These are phyloP conservation scores for Apoda limacodes DNA, from an alignment of 2,888 invertebrate genomes.

Conservation along the genomic window DNA sequence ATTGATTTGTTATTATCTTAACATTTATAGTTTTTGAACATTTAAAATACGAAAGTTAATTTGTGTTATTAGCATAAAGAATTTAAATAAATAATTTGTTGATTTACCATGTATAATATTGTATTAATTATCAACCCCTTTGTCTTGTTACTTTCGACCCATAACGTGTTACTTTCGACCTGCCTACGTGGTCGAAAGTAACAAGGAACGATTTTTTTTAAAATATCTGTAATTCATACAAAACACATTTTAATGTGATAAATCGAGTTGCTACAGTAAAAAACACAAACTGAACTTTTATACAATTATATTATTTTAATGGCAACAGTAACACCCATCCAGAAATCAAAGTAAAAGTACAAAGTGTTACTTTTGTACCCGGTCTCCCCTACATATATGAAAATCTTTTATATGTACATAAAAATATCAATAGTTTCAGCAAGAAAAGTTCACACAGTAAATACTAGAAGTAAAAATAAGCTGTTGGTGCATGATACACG, in stretches of 20 bases:
- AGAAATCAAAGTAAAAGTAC: constrained; percentile 13
- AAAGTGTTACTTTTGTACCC: constrained; percentile 1
- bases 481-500: too few species aligned
- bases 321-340: constrained; percentile 11
- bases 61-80: constrained; percentile 10
- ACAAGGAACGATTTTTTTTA: constrained; percentile 14
- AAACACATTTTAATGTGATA: constrained; percentile 1
- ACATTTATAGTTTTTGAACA: constrained; percentile 6
- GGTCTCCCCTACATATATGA: background rate
- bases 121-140: constrained; percentile 14
- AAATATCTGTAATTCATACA: constrained; percentile 9
- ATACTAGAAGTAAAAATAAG: too few species aligned
- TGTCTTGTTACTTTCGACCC: constrained; percentile 19
- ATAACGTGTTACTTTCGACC: constrained; percentile 19
- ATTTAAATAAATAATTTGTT: constrained; percentile 15
- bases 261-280: constrained; percentile 10
- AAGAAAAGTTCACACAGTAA: too few species aligned
- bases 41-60: constrained; percentile 9
- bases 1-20: constrained; percentile 5
- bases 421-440: too few species aligned
- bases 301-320: constrained; percentile 14
- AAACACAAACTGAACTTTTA: constrained; percentile 14
- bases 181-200: constrained; percentile 18
- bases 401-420: too few species aligned
- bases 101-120: constrained; percentile 10